Conservation (phyloP, 2,888 invertebrate species). For the Tetrapedia diversipes region DNA sequence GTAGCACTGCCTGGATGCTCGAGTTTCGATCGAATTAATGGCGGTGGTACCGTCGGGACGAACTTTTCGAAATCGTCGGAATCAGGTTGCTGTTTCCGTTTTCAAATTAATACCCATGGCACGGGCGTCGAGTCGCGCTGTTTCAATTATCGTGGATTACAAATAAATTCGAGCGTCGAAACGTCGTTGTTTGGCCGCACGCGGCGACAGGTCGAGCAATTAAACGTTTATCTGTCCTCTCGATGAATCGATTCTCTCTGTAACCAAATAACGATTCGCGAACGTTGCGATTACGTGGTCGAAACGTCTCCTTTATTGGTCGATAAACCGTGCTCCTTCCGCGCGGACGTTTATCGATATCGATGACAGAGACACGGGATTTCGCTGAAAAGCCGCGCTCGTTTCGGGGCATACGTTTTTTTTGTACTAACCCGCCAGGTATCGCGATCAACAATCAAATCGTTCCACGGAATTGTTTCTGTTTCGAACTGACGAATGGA, state of each 20-base stretch:
- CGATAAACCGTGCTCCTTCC: slow-evolving; percentile 15
- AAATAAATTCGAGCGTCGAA: slow-evolving; percentile 14
- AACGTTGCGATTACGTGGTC: not conserved
- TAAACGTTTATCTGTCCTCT: not conserved
- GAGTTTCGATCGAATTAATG: not conserved
- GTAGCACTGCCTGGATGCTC: not conserved
- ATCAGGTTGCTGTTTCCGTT: not conserved
- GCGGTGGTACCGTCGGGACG: not conserved
- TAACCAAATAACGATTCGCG: slow-evolving; percentile 15
- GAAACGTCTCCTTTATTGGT: not conserved
- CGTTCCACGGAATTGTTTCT: too few species aligned
- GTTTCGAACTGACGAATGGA: too few species aligned
- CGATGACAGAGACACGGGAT: not conserved
- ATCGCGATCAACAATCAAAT: too few species aligned
- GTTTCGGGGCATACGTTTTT: too few species aligned
- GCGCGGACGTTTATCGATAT: slow-evolving; percentile 36
- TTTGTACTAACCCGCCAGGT: too few species aligned
- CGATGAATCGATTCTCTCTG: slow-evolving; percentile 11
- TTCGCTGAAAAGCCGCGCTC: not conserved
- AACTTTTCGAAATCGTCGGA: not conserved
- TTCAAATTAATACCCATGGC: not conserved
- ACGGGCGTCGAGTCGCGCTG: not conserved
- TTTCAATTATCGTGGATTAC: slow-evolving; percentile 4
- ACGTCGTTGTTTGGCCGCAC: not conserved
- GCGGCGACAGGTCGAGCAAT: not conserved